Evolutionary conservation across 64 coral and sea anemone genomes (phyloP).

Genomic region (Porites lutea): DNA sequence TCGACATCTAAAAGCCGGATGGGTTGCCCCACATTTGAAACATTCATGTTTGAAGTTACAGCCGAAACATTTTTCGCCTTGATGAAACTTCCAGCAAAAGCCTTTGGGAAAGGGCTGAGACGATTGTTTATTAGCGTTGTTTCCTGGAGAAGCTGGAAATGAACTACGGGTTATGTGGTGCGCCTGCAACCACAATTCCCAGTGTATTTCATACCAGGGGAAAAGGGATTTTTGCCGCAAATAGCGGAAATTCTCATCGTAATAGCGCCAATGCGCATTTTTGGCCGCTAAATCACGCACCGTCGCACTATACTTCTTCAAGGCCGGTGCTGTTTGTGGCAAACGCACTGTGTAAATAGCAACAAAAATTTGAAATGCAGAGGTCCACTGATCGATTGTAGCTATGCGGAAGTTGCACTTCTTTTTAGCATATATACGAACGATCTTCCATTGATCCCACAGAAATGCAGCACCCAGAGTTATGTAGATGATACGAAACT

Average conservation of each 20-base stretch:
- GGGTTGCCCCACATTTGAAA: too few relatives aligned
- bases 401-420: too few relatives aligned
- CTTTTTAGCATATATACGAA: too few relatives aligned
- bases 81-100: slow-evolving; percentile 35
- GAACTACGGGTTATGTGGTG: neutral
- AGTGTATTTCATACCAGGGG: slow-evolving; percentile 32
- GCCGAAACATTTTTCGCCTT: too few relatives aligned
- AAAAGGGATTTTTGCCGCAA: neutral
- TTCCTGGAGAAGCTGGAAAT: neutral
- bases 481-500: too few relatives aligned
- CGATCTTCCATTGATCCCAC: too few relatives aligned
- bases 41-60: too few relatives aligned
- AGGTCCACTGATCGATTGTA: slow-evolving; percentile 34
- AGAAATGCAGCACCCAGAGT: too few relatives aligned
- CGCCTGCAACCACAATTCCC: slow-evolving; percentile 17
- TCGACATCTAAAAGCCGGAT: too few relatives aligned
- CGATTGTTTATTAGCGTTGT: too few relatives aligned
- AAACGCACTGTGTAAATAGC: slow-evolving; percentile 6
- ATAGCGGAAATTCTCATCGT: slow-evolving; percentile 70
- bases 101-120: neutral
- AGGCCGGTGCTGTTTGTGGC: neutral
- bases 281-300: slow-evolving; percentile 53
- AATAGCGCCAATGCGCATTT: slow-evolving; percentile 46
- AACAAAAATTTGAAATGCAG: slow-evolving; percentile 52
- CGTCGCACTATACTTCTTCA: slow-evolving; percentile 44